phyloP scores from a whole-genome alignment of 2,113 vertebrate genomes.

The Sciurus niger region DNA sequence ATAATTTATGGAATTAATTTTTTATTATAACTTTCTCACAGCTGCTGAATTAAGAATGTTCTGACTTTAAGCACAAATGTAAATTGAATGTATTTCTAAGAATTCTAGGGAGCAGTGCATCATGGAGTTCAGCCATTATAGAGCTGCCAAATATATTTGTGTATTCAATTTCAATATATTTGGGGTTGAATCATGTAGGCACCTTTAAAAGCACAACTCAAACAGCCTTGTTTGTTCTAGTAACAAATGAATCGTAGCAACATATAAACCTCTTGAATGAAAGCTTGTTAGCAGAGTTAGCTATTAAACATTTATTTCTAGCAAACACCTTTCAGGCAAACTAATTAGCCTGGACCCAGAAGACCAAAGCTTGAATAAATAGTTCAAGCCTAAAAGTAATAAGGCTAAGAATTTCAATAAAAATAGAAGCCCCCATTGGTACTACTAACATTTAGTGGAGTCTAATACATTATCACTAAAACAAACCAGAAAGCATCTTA shows the following conservation, averaged over 20 bases:
- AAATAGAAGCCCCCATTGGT: constrained; percentile 40
- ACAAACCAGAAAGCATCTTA: not conserved
- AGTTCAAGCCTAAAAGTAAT: constrained; percentile 62
- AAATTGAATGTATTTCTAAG: constrained; percentile 65
- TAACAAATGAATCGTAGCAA: constrained; percentile 44
- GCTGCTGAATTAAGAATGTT: constrained; percentile 67
- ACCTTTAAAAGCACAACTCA: constrained; percentile 69
- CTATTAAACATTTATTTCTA: constrained; percentile 67
- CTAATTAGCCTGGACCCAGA: constrained; percentile 66
- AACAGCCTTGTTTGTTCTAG: constrained; percentile 60
- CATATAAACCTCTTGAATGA: constrained; percentile 4
- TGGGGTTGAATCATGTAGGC: not conserved
- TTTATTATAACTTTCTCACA: constrained; percentile 78
- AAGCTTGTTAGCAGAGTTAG: constrained; percentile 53
- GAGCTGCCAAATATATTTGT: constrained; percentile 56
- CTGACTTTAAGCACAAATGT: constrained; percentile 58
- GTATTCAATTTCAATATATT: constrained; percentile 45
- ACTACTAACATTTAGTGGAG: constrained; percentile 19
- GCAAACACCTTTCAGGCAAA: constrained; percentile 60
- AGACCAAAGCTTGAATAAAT: constrained; percentile 68
- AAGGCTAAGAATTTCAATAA: constrained; percentile 62
- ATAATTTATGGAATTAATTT: constrained; percentile 82
- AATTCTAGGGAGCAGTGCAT: constrained; percentile 61
- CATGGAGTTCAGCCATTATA: not conserved
- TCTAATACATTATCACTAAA: constrained; percentile 16